phyloP scores from a whole-genome alignment of 1,140 invertebrate genomes.

The Hesperophylax magnus region DNA sequence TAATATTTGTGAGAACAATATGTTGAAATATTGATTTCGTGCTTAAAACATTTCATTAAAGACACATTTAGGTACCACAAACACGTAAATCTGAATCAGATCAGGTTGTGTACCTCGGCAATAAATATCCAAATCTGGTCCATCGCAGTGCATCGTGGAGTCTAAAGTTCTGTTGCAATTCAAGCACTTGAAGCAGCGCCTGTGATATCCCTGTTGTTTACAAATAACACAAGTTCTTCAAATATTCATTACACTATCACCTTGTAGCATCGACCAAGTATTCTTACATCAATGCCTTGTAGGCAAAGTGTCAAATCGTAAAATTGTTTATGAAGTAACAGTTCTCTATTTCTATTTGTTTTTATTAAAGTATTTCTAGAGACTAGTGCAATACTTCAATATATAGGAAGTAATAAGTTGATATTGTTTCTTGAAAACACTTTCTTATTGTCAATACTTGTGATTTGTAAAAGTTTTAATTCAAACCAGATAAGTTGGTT shows the following conservation, averaged over 20 bases:
- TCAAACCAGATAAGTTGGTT: not conserved
- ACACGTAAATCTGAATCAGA: conserved; percentile 45
- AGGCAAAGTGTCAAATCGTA: too few species aligned
- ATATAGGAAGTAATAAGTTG: too few species aligned
- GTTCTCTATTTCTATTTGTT: too few species aligned
- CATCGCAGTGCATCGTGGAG: conserved; percentile 93
- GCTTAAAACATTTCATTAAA: conserved; percentile 26
- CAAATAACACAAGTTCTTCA: conserved; percentile 12
- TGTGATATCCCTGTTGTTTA: conserved; percentile 85
- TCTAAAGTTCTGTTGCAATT: conserved; percentile 93
- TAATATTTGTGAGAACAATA: conserved; percentile 40
- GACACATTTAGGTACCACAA: conserved; percentile 38
- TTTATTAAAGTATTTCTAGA: too few species aligned
- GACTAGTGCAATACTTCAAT: too few species aligned
- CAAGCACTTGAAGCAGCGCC: conserved; percentile 91
- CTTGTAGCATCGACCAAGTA: too few species aligned
- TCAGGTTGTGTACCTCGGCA: conserved; percentile 82
- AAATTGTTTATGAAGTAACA: too few species aligned
- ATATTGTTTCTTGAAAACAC: too few species aligned
- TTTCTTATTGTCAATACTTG: too few species aligned
- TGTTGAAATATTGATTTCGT: conserved; percentile 22
- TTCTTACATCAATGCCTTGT: too few species aligned
- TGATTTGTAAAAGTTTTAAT: too few species aligned
- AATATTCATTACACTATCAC: not conserved
- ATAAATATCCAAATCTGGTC: conserved; percentile 93